phyloP scores from a whole-genome alignment of 2,113 vertebrate genomes.

The Donacobius atricapilla region DNA sequence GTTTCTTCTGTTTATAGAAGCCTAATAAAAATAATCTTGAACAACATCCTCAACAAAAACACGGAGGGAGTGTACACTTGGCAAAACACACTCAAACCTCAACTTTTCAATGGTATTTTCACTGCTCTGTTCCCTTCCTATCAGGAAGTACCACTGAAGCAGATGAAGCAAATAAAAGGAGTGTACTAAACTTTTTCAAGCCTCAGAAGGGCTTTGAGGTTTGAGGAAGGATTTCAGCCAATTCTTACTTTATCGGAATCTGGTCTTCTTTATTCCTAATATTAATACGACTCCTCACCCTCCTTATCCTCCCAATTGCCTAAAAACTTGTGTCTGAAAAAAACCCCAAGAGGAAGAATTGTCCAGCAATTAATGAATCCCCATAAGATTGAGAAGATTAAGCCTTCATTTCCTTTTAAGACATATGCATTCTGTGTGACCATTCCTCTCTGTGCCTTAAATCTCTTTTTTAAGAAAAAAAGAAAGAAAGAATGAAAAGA shows the following conservation, averaged over 20 bases:
- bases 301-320: not conserved
- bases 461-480: not conserved
- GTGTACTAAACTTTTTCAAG: not conserved
- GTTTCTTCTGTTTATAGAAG: constrained; percentile 19
- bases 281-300: not conserved
- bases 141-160: not conserved
- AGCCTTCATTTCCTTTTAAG: not conserved
- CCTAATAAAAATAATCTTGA: not conserved
- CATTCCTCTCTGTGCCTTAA: not conserved
- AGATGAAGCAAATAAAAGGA: not conserved
- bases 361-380: not conserved
- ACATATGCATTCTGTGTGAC: not conserved
- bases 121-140: not conserved
- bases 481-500: not conserved
- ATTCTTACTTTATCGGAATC: not conserved
- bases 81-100: not conserved
- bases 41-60: not conserved
- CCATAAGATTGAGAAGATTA: not conserved
- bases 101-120: not conserved
- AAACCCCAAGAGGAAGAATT: not conserved
- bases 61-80: not conserved
- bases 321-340: not conserved
- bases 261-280: constrained; percentile 1
- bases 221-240: not conserved
- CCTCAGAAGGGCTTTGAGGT: constrained; percentile 5